phyloP scores from a whole-genome alignment of 2,888 invertebrate genomes.

The Apodemia zela region DNA sequence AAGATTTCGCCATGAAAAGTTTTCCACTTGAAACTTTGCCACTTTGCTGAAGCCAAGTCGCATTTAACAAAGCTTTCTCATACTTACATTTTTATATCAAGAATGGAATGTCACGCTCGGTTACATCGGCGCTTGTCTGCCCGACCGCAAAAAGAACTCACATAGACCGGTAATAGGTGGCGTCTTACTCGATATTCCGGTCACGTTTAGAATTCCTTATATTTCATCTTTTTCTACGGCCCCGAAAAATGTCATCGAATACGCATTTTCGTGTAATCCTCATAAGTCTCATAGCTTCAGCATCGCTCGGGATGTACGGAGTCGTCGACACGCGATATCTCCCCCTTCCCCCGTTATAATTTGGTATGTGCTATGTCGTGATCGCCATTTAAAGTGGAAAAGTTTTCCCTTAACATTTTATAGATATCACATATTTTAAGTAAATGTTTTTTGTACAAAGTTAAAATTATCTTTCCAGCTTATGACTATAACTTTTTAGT shows the following conservation, averaged over 20 bases:
- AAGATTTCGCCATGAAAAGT: slow-evolving; percentile 77
- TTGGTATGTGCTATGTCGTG: slow-evolving; percentile 64
- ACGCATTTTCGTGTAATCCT: slow-evolving; percentile 80
- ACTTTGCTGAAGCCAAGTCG: slow-evolving; percentile 74
- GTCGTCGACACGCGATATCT: slow-evolving; percentile 45
- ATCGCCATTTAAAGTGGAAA: slow-evolving; percentile 57
- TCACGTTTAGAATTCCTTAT: slow-evolving; percentile 79
- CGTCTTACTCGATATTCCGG: slow-evolving; percentile 66
- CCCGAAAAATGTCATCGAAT: slow-evolving; percentile 80
- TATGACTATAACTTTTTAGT: too few species aligned
- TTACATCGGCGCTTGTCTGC: slow-evolving; percentile 68
- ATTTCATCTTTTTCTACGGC: slow-evolving; percentile 78
- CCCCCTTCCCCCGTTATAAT: slow-evolving; percentile 42
- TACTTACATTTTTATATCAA: slow-evolving; percentile 77
- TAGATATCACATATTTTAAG: slow-evolving; percentile 27
- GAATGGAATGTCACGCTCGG: slow-evolving; percentile 77
- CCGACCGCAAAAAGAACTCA: slow-evolving; percentile 72
- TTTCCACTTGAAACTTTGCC: slow-evolving; percentile 79
- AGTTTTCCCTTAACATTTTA: slow-evolving; percentile 33
- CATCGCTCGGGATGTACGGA: slow-evolving; percentile 48
- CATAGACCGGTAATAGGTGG: slow-evolving; percentile 75
- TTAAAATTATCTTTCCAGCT: too few species aligned
- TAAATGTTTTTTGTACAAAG: neutral
- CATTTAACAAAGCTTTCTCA: slow-evolving; percentile 79
- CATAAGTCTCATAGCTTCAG: slow-evolving; percentile 73